These are phyloP conservation scores for Tanypteryx hageni DNA, from an alignment of 2,888 invertebrate species.

Conservation along the genomic window DNA sequence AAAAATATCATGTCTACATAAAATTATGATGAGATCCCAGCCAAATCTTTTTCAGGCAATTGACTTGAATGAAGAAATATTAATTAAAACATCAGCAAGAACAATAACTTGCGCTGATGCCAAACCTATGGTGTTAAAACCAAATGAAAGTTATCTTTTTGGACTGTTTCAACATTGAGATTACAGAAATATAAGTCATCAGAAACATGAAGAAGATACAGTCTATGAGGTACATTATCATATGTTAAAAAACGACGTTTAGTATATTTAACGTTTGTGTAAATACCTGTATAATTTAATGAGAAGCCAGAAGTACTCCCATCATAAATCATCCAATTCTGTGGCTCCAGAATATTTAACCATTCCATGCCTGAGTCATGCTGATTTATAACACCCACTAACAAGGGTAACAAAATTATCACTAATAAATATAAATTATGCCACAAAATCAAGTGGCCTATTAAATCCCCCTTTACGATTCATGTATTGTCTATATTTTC, in stretches of 20 bases:
- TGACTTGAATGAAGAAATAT: not conserved
- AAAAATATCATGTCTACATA: not conserved
- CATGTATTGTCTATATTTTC: constrained; percentile 99
- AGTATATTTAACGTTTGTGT: constrained; percentile 31
- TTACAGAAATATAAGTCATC: not conserved
- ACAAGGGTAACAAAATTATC: constrained; percentile 66
- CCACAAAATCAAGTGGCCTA: constrained; percentile 97
- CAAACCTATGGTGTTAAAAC: not conserved
- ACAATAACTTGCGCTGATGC: not conserved
- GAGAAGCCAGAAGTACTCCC: not conserved
- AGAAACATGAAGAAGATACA: not conserved
- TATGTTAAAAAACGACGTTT: not conserved
- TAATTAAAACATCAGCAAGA: not conserved
- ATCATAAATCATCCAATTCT: constrained; percentile 24
- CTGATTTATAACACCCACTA: not conserved
- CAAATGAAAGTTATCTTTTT: not conserved
- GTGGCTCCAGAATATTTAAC: not conserved
- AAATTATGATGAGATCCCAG: not conserved
- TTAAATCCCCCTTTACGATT: constrained; percentile 99
- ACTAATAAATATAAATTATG: constrained; percentile 76
- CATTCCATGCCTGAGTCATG: constrained; percentile 49
- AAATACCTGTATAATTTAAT: constrained; percentile 47
- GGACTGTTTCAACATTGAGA: not conserved
- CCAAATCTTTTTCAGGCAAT: not conserved
- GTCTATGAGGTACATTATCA: not conserved